A percentile compares a stretch with the other conserved stretches of the same genome.
Conservation (phyloP, 2,113 vertebrate genomes). For the Emydocephalus ijimae region DNA sequence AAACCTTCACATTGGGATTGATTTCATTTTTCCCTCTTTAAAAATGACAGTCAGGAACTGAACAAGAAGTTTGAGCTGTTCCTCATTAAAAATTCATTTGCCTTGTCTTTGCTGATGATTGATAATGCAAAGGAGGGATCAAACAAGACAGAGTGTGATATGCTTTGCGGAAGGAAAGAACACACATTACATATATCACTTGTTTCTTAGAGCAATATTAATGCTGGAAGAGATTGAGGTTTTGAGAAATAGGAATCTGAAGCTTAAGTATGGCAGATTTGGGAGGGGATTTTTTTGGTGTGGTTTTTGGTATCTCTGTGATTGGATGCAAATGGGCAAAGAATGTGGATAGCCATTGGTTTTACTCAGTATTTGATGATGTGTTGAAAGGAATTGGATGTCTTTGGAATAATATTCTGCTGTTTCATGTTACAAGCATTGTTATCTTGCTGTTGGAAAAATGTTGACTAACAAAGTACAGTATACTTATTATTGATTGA, state of each 20-base stretch:
- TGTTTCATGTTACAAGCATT: conserved; percentile 17
- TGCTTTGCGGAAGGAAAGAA: conserved; percentile 54
- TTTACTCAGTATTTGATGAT: conserved; percentile 62
- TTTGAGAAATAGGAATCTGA: conserved; percentile 56
- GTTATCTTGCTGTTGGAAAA: conserved; percentile 18
- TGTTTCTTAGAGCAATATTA: conserved; percentile 63
- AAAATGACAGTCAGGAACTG: conserved; percentile 74
- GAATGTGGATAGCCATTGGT: conserved; percentile 44
- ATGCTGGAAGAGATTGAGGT: conserved; percentile 50
- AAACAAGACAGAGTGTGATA: conserved; percentile 59
- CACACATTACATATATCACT: conserved; percentile 62
- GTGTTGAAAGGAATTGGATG: conserved; percentile 60
- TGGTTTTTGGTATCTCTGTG: conserved; percentile 24
- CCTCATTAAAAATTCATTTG: conserved; percentile 78
- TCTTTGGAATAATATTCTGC: not conserved
- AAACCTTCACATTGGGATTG: conserved; percentile 75
- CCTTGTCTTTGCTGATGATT: conserved; percentile 70
- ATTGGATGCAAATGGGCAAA: conserved; percentile 38
- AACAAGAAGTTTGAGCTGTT: conserved; percentile 81
- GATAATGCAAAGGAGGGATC: conserved; percentile 64
- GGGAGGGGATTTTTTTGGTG: not conserved
- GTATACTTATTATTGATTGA: not conserved
- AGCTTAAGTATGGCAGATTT: conserved; percentile 34
- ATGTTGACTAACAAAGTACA: not conserved
- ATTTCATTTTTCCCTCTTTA: conserved; percentile 66